Evolutionary conservation across 1,140 invertebrate genomes (phyloP), one percentile per base, ranked within the genome.

Genomic region (Phthorimaea operculella): DNA sequence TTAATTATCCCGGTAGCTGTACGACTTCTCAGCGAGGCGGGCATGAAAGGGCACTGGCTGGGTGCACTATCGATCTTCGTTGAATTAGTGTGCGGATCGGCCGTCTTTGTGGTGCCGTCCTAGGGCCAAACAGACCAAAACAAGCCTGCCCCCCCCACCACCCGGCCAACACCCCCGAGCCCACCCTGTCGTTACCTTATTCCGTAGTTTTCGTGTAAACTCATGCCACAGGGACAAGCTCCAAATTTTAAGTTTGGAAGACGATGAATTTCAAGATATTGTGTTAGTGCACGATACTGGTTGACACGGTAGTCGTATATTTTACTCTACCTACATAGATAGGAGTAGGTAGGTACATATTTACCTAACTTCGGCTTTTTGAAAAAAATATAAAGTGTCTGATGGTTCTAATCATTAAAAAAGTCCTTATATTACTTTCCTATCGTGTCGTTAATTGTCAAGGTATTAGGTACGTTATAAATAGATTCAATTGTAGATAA

Each of bases 61-160:
- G 74, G 72, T 82, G 81, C 81, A 79, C 77, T 84, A 84, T 84
- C 81, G 81, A 84, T 84, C 77, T 81, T 69, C 60, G 76, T 76
- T 79, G 79, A 84, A 84, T 84, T 84, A 84, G 79, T 81, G 81
- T 76, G 76, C 77, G 79, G 77, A 83, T 83, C 80, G 79, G 71
- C 69, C 76, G 78, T 81, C 81, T 82, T 84, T 84, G 81, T 82
- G 74, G 68, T 71, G 74, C 68, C 71, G 76, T 74, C 73, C 68
- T 69, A 74, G 71, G 70, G 65, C 73, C 72, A 83, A 83, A 83
- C 76, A 80, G 80, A 82, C 80, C 79, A 83, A 83, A 84, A 84
- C 81, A 84, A 80, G 70, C 69, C 55, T 51, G 63, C 64, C 66
- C 59, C 70, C 70, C 57, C 56, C 59, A 17, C 36, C 8, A 17